These are phyloP conservation scores for Hymenochirus boettgeri DNA, from an alignment of 2,113 vertebrate species.

Conservation along the genomic window DNA sequence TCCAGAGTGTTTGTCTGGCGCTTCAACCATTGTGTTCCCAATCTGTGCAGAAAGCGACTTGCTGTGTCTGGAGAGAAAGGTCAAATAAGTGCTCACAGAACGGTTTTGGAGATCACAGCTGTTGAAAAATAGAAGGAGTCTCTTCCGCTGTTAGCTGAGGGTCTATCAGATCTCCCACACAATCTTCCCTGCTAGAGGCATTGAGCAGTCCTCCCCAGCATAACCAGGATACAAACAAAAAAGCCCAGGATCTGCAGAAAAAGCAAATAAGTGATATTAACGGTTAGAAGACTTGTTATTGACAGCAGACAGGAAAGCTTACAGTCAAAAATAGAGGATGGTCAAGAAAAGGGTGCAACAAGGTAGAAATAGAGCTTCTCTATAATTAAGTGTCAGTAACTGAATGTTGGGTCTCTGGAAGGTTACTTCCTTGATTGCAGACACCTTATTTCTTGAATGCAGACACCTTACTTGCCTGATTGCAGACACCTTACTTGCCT, in stretches of 20 bases:
- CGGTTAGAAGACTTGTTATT: no score
- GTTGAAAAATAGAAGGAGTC: no score
- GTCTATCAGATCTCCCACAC: conserved; percentile 81
- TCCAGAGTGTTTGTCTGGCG: conserved; percentile 81
- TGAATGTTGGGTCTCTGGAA: no score
- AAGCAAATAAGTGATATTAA: neutral
- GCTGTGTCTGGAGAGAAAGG: conserved; percentile 69
- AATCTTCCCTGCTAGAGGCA: conserved; percentile 66
- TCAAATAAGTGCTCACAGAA: neutral
- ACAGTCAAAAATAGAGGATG: no score
- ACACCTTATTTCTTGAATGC: no score
- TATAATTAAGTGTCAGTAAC: no score
- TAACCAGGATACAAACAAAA: conserved; percentile 72
- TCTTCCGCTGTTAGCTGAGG: conserved; percentile 75
- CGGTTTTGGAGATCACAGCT: neutral
- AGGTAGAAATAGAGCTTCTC: no score
- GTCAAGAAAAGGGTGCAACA: no score
- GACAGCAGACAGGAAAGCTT: no score
- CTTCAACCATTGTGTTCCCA: conserved; percentile 83
- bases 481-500: no score
- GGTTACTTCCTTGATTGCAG: no score
- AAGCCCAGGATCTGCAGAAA: conserved; percentile 55
- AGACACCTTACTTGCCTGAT: no score
- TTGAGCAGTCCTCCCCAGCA: conserved; percentile 74
- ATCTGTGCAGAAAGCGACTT: conserved; percentile 78